Evolutionary conservation across 2,888 invertebrate species (phyloP).

Genomic region (Acanthosoma haemorrhoidale): DNA sequence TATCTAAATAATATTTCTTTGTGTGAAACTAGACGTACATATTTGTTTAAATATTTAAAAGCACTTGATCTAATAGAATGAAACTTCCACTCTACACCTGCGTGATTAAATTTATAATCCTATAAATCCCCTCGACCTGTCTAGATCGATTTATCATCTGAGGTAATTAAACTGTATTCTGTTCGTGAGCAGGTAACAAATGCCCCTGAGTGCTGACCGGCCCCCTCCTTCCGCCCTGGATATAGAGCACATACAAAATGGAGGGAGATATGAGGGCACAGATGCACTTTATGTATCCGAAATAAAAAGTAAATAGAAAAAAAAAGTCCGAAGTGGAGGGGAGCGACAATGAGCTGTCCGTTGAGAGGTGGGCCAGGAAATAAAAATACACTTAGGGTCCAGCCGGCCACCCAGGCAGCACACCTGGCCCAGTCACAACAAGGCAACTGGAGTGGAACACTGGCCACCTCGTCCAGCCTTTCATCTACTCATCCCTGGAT

Average conservation of each 20-base stretch:
- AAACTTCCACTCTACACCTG: too few species aligned
- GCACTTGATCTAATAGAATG: too few species aligned
- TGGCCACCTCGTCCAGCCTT: not conserved
- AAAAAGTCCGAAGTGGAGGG: not conserved
- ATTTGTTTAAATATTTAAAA: too few species aligned
- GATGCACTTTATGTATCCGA: slow-evolving; percentile 11
- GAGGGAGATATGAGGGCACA: not conserved
- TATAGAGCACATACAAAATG: slow-evolving; percentile 14
- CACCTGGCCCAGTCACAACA: slow-evolving; percentile 16
- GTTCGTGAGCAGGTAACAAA: not conserved
- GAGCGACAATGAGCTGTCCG: slow-evolving; percentile 15
- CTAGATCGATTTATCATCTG: not conserved
- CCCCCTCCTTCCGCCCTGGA: not conserved
- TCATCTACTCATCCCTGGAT: too few species aligned
- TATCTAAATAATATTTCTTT: too few species aligned
- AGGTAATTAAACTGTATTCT: not conserved
- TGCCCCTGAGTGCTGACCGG: not conserved
- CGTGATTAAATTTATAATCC: not conserved
- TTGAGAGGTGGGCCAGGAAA: slow-evolving; percentile 31
- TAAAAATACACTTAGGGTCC: slow-evolving; percentile 33
- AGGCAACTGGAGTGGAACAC: not conserved
- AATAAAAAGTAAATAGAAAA: slow-evolving; percentile 1
- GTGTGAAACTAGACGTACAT: too few species aligned
- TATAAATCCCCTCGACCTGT: not conserved
- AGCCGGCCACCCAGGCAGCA: slow-evolving; percentile 21